Percentiles rank a stretch among this genome's conserved stretches.
Evolutionary conservation across 2,113 vertebrate species (phyloP).

Genomic region (Pseudorasbora parva): DNA sequence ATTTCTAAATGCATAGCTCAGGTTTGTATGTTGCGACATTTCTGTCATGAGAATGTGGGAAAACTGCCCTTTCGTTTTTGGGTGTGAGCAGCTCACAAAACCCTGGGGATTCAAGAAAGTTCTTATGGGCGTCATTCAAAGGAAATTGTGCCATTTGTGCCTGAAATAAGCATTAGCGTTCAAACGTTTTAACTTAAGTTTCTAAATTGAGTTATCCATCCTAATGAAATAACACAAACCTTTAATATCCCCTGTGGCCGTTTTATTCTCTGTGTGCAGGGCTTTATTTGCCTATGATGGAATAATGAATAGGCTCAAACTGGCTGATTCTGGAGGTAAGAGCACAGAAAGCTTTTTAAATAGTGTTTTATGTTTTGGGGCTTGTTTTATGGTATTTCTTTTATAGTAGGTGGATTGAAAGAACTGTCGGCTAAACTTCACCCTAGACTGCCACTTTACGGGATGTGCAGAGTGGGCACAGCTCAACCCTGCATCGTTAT

Average conservation of each 20-base stretch:
- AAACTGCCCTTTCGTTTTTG: slow-evolving; percentile 13
- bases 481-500: slow-evolving; percentile 59
- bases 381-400: background rate
- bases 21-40: background rate
- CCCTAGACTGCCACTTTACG: slow-evolving; percentile 63
- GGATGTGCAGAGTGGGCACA: slow-evolving; percentile 65
- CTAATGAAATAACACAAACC: background rate
- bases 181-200: too few species aligned
- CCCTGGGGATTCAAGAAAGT: background rate
- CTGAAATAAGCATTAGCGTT: background rate
- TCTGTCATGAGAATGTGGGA: background rate
- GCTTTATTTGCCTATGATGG: slow-evolving; percentile 47
- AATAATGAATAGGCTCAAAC: slow-evolving; percentile 41
- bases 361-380: background rate
- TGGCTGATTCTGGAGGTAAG: slow-evolving; percentile 48
- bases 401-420: slow-evolving; percentile 66
- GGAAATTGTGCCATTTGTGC: slow-evolving; percentile 4
- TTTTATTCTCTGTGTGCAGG: slow-evolving; percentile 19
- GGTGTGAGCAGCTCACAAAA: slow-evolving; percentile 21
- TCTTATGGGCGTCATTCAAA: background rate
- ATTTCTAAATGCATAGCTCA: background rate
- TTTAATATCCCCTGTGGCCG: background rate
- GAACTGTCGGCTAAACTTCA: slow-evolving; percentile 66
- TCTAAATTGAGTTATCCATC: background rate
- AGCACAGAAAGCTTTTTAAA: background rate